Percentiles rank a stretch among this genome's conserved stretches.
Evolutionary conservation across 2,113 vertebrate genomes (phyloP).

Genomic region (Rutilus rutilus): DNA sequence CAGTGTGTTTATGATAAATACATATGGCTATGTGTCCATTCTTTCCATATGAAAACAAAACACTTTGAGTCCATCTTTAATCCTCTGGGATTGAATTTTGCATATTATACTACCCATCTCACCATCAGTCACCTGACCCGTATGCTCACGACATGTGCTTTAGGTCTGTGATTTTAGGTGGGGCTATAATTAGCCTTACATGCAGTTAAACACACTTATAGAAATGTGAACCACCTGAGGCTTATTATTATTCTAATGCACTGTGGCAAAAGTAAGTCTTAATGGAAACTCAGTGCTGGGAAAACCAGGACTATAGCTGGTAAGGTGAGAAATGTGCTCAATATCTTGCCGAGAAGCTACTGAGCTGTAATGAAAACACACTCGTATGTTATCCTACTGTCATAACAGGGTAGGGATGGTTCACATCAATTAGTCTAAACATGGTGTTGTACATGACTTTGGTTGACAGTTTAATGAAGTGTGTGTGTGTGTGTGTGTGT

Average conservation of each 20-base stretch:
- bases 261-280: not conserved
- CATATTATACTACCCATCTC: constrained; percentile 31
- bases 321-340: constrained; percentile 1
- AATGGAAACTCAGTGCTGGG: not conserved
- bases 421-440: not conserved
- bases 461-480: constrained; percentile 21
- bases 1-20: not conserved
- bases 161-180: constrained; percentile 15
- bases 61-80: not conserved
- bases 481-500: not conserved
- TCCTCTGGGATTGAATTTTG: not conserved
- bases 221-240: not conserved
- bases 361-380: constrained; percentile 5
- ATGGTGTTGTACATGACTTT: not conserved
- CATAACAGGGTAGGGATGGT: not conserved
- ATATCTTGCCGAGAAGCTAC: not conserved
- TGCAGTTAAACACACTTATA: not conserved
- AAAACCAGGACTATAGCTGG: constrained; percentile 37
- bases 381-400: not conserved
- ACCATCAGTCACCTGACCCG: not conserved
- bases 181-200: constrained; percentile 20
- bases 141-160: constrained; percentile 10
- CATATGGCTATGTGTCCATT: not conserved
- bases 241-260: not conserved
- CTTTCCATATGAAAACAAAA: not conserved